These are phyloP conservation scores for Hyposoter didymator DNA, from an alignment of 2,888 invertebrate genomes.

Conservation along the genomic window DNA sequence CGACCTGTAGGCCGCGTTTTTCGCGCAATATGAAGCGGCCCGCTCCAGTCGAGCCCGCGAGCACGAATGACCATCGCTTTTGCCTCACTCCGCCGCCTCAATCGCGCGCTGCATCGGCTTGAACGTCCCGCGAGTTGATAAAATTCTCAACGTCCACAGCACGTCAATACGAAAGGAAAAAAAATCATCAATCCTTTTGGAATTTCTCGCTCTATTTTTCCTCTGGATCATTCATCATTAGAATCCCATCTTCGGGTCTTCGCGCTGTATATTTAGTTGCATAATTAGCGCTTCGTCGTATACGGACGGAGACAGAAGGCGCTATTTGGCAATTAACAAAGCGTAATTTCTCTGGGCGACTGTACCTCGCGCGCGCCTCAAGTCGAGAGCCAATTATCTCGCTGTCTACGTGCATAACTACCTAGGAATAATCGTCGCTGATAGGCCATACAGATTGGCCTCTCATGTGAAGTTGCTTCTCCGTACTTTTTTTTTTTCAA, in stretches of 20 bases:
- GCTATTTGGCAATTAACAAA: slow-evolving; percentile 2
- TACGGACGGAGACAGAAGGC: neutral
- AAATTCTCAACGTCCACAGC: neutral
- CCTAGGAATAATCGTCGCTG: neutral
- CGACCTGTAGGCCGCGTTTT: neutral
- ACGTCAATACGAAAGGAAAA: neutral
- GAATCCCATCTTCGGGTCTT: neutral
- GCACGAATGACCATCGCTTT: no score
- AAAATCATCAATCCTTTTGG: neutral
- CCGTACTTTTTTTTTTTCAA: neutral
- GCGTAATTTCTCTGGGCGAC: neutral
- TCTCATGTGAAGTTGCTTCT: neutral
- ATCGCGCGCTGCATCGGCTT: neutral
- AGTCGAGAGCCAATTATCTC: slow-evolving; percentile 22
- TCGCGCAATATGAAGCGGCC: neutral
- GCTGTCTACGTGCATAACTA: neutral
- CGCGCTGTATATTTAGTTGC: neutral
- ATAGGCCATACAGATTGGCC: neutral
- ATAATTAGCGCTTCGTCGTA: neutral
- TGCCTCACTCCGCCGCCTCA: neutral
- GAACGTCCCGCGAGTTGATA: neutral
- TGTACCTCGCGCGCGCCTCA: neutral
- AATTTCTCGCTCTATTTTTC: neutral
- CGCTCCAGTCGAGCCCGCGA: neutral
- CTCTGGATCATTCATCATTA: neutral